A percentile compares a stretch with the other conserved stretches of the same genome.
Evolutionary conservation across 2,797 vertebrate genomes (phyloP).

Genomic region (Eptatretus atami): DNA sequence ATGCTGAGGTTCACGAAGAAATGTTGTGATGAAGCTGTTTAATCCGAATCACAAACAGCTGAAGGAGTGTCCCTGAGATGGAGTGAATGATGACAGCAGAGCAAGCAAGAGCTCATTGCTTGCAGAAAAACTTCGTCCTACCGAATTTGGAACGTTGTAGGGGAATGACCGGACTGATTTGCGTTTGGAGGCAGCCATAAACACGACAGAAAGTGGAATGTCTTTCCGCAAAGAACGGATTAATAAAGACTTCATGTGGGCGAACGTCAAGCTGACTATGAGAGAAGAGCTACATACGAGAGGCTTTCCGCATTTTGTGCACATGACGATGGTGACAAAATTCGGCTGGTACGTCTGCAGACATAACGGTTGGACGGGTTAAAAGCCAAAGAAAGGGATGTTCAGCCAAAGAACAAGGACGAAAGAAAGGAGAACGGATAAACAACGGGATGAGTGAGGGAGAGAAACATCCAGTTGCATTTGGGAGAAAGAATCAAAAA

Average conservation of each 20-base stretch:
- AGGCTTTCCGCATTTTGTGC: not conserved
- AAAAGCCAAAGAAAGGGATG: constrained; percentile 68
- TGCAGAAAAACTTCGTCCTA: constrained; percentile 4
- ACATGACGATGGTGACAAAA: not conserved
- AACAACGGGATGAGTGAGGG: constrained; percentile 10
- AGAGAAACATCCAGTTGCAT: constrained; percentile 27
- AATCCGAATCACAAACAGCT: constrained; percentile 2
- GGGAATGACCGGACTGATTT: constrained; percentile 4
- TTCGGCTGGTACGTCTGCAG: not conserved
- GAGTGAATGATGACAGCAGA: constrained; percentile 5
- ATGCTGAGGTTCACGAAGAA: constrained; percentile 2
- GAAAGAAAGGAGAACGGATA: constrained; percentile 44
- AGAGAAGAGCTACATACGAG: not conserved
- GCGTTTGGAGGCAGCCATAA: too few relatives aligned
- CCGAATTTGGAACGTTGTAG: too few relatives aligned
- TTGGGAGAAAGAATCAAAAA: constrained; percentile 44
- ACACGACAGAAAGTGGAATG: too few relatives aligned
- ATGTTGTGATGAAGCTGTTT: constrained; percentile 4
- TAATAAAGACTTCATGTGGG: not conserved
- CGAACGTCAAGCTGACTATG: too few relatives aligned
- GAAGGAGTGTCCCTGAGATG: constrained; percentile 3
- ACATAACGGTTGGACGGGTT: constrained; percentile 25
- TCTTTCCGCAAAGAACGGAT: not conserved
- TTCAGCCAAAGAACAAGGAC: constrained; percentile 63
- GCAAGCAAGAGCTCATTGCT: constrained; percentile 5